phyloP scores from a whole-genome alignment of 2,888 invertebrate genomes.

The Mylabris sibirica region DNA sequence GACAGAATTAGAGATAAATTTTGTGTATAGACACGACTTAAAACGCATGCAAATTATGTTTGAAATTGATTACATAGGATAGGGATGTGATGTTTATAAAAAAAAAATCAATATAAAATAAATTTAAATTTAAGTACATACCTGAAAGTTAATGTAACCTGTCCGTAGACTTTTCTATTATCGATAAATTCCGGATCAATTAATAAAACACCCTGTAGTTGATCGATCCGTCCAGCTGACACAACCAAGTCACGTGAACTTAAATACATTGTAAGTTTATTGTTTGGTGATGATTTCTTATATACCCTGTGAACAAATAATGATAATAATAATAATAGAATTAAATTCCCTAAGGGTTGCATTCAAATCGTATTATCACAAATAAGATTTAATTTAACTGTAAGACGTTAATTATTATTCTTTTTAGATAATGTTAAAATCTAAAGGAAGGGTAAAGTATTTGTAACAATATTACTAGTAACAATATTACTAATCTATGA shows the following conservation, averaged over 20 bases:
- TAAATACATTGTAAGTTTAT: slow-evolving; percentile 83
- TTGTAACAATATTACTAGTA: too few species aligned
- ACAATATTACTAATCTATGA: too few species aligned
- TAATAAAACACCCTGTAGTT: slow-evolving; percentile 88
- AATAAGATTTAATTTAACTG: neutral
- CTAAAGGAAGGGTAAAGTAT: too few species aligned
- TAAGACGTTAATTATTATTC: too few species aligned
- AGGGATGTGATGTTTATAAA: too few species aligned
- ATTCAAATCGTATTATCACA: neutral
- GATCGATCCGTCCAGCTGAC: slow-evolving; percentile 76
- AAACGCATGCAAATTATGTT: too few species aligned
- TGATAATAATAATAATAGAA: neutral
- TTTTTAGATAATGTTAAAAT: too few species aligned
- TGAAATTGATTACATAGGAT: too few species aligned
- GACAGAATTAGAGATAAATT: too few species aligned
- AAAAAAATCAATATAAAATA: too few species aligned
- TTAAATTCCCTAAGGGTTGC: neutral
- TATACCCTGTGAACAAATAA: slow-evolving; percentile 71
- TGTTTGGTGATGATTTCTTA: slow-evolving; percentile 87
- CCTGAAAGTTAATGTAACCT: slow-evolving; percentile 92
- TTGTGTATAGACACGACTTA: too few species aligned
- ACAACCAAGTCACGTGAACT: slow-evolving; percentile 83
- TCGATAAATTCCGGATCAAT: slow-evolving; percentile 88
- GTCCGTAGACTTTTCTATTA: slow-evolving; percentile 84
- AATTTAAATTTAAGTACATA: slow-evolving; percentile 56